Conservation (phyloP, 2,113 vertebrate species). For the Enhydra lutris region DNA sequence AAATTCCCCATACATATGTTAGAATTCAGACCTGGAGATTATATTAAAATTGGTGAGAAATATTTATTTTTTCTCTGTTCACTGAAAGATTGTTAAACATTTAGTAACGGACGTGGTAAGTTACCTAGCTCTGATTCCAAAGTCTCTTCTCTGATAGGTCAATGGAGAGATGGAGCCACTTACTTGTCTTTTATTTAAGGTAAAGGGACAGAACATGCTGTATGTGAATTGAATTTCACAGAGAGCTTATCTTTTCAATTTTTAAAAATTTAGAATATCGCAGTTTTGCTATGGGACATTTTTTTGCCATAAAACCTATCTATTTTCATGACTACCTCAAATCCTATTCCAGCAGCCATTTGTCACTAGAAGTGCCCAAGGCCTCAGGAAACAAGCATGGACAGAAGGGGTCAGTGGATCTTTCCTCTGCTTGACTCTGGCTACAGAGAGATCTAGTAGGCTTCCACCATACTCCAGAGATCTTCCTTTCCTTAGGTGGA, state of each 20-base stretch:
- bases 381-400: background rate
- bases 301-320: background rate
- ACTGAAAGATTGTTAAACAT: background rate
- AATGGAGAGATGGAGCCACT: background rate
- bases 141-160: background rate
- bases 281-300: background rate
- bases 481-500: background rate
- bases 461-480: background rate
- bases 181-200: background rate
- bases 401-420: background rate
- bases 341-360: background rate
- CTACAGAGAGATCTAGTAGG: background rate
- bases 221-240: background rate
- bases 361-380: background rate
- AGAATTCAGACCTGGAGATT: constrained; percentile 14
- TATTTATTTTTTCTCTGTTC: background rate
- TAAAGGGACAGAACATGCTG: background rate
- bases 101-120: background rate
- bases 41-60: constrained; percentile 16
- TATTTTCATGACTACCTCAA: background rate
- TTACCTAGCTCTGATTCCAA: background rate
- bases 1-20: background rate
- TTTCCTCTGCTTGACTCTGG: background rate
- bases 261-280: background rate
- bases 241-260: background rate